Conservation (phyloP, 2,888 invertebrate genomes). For the Eupithecia centaureata region DNA sequence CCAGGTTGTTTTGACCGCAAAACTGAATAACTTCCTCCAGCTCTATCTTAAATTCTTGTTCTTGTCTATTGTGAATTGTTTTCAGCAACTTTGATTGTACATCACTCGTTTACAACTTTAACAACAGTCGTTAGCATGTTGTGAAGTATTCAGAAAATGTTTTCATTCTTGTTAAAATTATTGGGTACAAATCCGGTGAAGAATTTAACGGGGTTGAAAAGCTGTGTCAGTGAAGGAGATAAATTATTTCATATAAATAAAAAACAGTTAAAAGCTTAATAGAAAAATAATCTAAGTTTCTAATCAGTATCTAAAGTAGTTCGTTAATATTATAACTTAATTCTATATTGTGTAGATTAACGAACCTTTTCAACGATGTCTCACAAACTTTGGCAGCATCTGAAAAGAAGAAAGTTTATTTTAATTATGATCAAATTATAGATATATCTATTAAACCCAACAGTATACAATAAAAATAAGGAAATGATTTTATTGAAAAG, state of each 20-base stretch:
- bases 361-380: slow-evolving; percentile 56
- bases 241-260: too few relatives aligned
- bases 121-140: slow-evolving; percentile 64
- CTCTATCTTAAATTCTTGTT: slow-evolving; percentile 2
- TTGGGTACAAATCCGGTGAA: slow-evolving; percentile 32
- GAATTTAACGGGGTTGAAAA: slow-evolving; percentile 8
- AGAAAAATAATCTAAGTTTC: too few relatives aligned
- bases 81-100: slow-evolving; percentile 66
- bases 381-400: slow-evolving; percentile 55
- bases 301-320: too few relatives aligned
- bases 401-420: slow-evolving; percentile 50
- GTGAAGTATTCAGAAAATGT: slow-evolving; percentile 52
- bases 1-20: background rate
- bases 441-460: background rate
- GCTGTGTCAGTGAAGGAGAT: background rate
- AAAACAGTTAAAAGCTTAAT: too few relatives aligned
- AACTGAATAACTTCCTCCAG: background rate
- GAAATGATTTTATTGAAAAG: background rate
- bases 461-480: background rate
- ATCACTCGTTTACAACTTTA: slow-evolving; percentile 59
- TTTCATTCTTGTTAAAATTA: slow-evolving; percentile 51
- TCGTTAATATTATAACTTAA: background rate
- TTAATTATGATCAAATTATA: background rate
- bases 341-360: too few relatives aligned
- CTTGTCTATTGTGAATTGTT: slow-evolving; percentile 17